Conservation (phyloP, 2,888 invertebrate species). For the Melolontha melolontha region DNA sequence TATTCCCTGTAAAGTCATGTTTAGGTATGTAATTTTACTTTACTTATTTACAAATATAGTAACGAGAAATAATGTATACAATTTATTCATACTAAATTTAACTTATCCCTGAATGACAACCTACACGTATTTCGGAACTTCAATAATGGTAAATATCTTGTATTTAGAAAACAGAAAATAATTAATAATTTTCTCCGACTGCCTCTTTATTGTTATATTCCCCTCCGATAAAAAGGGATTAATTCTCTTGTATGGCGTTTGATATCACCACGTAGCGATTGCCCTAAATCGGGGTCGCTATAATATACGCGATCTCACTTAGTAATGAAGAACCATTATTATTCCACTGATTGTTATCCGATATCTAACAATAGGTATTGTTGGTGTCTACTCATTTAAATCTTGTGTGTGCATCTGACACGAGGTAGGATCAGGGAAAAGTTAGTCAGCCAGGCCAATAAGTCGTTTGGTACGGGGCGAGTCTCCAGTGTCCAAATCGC, state of each 20-base stretch:
- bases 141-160: too few species aligned
- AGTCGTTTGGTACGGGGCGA: constrained; percentile 22
- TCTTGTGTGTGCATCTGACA: constrained; percentile 42
- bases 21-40: too few species aligned
- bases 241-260: constrained; percentile 7
- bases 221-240: neutral
- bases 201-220: neutral
- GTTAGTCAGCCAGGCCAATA: constrained; percentile 14
- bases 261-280: constrained; percentile 17
- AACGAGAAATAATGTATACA: too few species aligned
- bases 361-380: constrained; percentile 49
- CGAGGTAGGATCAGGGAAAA: constrained; percentile 42
- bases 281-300: constrained; percentile 23
- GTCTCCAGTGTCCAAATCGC: constrained; percentile 43
- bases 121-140: too few species aligned
- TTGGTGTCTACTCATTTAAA: constrained; percentile 46
- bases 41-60: too few species aligned
- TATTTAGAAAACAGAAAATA: too few species aligned
- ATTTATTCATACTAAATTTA: too few species aligned
- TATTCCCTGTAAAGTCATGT: too few species aligned
- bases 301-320: constrained; percentile 43
- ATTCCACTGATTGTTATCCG: constrained; percentile 46
- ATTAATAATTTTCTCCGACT: constrained; percentile 2
- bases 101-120: too few species aligned
- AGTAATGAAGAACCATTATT: constrained; percentile 49